Percentiles rank a stretch among this genome's conserved stretches.
phyloP scores from a whole-genome alignment of 64 coral and sea anemone species.

The Pocillopora damicornis region DNA sequence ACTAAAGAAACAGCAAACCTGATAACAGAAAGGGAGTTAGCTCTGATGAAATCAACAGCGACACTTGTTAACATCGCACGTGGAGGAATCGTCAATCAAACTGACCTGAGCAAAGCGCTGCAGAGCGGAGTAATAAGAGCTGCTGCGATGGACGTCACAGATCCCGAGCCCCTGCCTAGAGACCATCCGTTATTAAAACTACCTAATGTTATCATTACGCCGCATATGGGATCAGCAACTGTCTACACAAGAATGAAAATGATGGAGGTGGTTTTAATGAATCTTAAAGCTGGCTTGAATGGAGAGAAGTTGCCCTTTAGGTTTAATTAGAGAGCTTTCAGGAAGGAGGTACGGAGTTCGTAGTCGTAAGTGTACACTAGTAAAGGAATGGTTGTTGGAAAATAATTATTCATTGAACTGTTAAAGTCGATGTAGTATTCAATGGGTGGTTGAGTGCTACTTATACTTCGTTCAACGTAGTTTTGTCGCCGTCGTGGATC shows the following conservation, averaged over 20 bases:
- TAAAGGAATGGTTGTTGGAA: too few relatives aligned
- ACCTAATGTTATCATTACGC: constrained; percentile 43
- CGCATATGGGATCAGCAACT: constrained; percentile 42
- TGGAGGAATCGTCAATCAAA: constrained; percentile 48
- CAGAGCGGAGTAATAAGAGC: constrained; percentile 44
- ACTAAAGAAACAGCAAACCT: constrained; percentile 48
- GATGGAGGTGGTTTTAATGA: constrained; percentile 31
- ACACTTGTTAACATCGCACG: constrained; percentile 52
- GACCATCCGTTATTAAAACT: constrained; percentile 53
- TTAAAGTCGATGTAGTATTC: too few relatives aligned
- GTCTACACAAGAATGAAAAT: constrained; percentile 28
- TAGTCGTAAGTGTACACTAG: too few relatives aligned
- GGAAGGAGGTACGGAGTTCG: too few relatives aligned
- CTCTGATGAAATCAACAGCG: constrained; percentile 54
- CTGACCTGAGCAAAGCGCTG: constrained; percentile 47
- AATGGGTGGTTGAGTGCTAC: too few relatives aligned
- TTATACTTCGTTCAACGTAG: too few relatives aligned
- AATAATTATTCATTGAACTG: too few relatives aligned
- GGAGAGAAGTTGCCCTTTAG: constrained; percentile 9
- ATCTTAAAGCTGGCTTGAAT: constrained; percentile 37
- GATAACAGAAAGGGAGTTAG: constrained; percentile 32
- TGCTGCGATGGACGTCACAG: constrained; percentile 52
- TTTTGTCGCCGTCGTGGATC: too few relatives aligned
- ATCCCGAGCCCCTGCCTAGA: constrained; percentile 45
- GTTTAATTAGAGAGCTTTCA: background rate